These are phyloP conservation scores for Felis chaus DNA, from an alignment of 2,113 vertebrate genomes.

Conservation along the genomic window DNA sequence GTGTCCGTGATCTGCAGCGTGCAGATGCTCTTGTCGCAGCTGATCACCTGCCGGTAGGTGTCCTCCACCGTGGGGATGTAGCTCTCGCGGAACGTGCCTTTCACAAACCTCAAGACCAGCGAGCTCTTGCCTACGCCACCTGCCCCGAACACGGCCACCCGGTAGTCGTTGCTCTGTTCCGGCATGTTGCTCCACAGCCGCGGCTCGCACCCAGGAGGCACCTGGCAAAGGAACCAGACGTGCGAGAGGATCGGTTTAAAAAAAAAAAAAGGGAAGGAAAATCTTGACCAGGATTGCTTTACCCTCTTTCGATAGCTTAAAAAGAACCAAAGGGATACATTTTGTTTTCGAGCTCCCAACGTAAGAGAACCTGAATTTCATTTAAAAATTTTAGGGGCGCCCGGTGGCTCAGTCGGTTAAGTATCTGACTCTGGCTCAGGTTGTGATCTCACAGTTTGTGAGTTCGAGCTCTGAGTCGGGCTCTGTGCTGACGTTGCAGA, in stretches of 20 bases:
- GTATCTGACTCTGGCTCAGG: no score
- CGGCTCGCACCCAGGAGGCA: slow-evolving; percentile 13
- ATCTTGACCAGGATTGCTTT: accelerated
- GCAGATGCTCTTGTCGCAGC: slow-evolving; percentile 91
- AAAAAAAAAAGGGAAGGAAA: background rate
- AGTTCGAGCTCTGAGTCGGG: no score
- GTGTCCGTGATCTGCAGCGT: slow-evolving; percentile 91
- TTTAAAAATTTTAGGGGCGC: background rate
- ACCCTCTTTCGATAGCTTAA: background rate
- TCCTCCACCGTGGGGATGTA: slow-evolving; percentile 91
- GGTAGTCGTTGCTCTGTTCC: slow-evolving; percentile 91
- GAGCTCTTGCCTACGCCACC: slow-evolving; percentile 91
- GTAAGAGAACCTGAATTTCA: background rate
- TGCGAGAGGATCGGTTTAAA: slow-evolving; percentile 6
- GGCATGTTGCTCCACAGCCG: slow-evolving; percentile 83
- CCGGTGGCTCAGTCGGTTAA: no score
- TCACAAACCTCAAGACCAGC: slow-evolving; percentile 89
- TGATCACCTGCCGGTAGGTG: slow-evolving; percentile 91
- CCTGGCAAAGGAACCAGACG: slow-evolving; percentile 68
- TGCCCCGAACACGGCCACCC: slow-evolving; percentile 90
- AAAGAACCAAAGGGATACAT: accelerated
- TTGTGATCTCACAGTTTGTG: no score
- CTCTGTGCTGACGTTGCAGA: no score
- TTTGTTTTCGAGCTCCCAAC: background rate
- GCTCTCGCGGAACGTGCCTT: slow-evolving; percentile 90